Evolutionary conservation across 2,888 invertebrate genomes (phyloP).

Genomic region (Aspidiotus rigidus): DNA sequence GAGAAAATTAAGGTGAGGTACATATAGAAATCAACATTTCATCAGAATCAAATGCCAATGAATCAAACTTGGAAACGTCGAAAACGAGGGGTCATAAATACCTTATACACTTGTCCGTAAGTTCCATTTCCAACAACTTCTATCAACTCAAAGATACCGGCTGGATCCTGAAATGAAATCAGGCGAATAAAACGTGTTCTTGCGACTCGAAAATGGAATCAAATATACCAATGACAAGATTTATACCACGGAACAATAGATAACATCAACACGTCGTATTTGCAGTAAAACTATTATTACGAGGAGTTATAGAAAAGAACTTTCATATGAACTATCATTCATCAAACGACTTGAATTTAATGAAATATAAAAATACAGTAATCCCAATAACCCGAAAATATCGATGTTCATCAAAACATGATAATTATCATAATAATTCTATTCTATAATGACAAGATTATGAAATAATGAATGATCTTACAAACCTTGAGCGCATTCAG

Average conservation of each 20-base stretch:
- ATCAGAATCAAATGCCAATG: neutral
- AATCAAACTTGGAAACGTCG: neutral
- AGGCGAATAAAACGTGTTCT: neutral
- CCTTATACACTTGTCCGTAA: conserved; percentile 99
- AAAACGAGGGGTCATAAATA: conserved; percentile 20
- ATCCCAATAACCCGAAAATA: too few species aligned
- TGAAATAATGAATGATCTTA: neutral
- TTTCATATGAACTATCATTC: too few species aligned
- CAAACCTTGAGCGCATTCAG: conserved; percentile 87
- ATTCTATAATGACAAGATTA: neutral
- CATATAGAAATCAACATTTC: neutral
- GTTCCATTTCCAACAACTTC: conserved; percentile 99
- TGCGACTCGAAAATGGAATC: too few species aligned
- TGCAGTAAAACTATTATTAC: too few species aligned
- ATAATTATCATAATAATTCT: neutral
- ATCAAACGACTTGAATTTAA: too few species aligned
- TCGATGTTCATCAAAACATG: too few species aligned
- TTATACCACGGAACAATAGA: too few species aligned
- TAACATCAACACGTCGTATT: too few species aligned
- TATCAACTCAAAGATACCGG: conserved; percentile 98
- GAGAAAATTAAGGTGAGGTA: neutral
- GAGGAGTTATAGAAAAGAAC: too few species aligned
- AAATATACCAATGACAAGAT: too few species aligned
- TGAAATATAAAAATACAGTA: too few species aligned
- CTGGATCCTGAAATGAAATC: conserved; percentile 83